phyloP scores from a whole-genome alignment of 2,113 vertebrate genomes.

The Gallinago jamesoni region DNA sequence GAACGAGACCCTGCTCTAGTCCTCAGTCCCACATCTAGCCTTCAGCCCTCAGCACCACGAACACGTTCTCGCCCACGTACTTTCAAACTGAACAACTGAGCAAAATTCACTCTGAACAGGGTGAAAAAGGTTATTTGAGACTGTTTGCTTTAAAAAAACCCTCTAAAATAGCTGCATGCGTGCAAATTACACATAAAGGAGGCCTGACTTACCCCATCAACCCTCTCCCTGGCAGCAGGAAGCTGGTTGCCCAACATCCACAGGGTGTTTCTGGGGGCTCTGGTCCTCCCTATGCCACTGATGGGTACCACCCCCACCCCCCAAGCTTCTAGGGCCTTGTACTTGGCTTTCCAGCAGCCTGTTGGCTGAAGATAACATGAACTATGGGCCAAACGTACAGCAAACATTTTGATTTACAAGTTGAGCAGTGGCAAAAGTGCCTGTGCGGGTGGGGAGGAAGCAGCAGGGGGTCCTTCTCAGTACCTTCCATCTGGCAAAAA shows the following conservation, averaged over 20 bases:
- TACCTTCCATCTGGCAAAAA: neutral
- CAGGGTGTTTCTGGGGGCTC: neutral
- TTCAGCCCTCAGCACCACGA: neutral
- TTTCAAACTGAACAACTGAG: neutral
- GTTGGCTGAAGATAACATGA: neutral
- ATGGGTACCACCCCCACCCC: neutral
- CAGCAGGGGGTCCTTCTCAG: neutral
- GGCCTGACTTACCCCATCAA: neutral
- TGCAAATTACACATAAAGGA: neutral
- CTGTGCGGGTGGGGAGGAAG: neutral
- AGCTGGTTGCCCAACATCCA: rapidly evolving
- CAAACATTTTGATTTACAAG: neutral
- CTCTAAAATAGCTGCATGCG: neutral
- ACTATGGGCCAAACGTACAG: neutral
- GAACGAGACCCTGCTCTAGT: neutral
- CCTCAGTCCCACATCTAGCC: neutral
- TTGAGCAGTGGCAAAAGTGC: neutral
- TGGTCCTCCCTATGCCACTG: neutral
- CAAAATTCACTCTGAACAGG: neutral
- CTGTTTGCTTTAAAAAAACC: neutral
- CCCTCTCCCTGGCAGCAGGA: neutral
- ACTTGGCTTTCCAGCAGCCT: neutral
- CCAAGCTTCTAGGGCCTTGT: rapidly evolving
- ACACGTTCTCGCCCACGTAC: neutral
- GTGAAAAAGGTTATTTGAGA: neutral